Percentiles rank a stretch among this genome's conserved stretches.
Conservation (phyloP, 2,888 invertebrate genomes). For the Cybosia mesomella region DNA sequence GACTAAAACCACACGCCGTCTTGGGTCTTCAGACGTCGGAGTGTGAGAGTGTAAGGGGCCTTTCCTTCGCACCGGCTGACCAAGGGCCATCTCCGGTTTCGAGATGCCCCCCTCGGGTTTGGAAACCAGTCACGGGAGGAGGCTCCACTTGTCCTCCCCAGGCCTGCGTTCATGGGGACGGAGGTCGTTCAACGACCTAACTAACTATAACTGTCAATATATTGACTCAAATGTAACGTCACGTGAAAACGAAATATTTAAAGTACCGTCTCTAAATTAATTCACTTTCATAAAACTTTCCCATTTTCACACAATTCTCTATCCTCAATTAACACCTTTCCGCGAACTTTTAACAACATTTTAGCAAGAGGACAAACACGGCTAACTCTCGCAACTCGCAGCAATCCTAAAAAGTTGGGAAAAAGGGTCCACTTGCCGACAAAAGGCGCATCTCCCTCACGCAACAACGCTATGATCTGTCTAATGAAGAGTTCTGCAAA, state of each 20-base stretch:
- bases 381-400: constrained; percentile 47
- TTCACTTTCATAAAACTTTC: background rate
- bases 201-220: too few species aligned
- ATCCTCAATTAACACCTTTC: constrained; percentile 18
- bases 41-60: too few species aligned
- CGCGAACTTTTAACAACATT: constrained; percentile 32
- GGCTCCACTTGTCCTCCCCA: too few species aligned
- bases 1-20: too few species aligned
- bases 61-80: too few species aligned
- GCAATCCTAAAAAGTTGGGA: constrained; percentile 53
- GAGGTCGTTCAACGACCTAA: too few species aligned
- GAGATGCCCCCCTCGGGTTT: too few species aligned
- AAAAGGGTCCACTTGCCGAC: constrained; percentile 68
- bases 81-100: too few species aligned
- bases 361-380: constrained; percentile 19
- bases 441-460: constrained; percentile 68
- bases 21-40: too few species aligned
- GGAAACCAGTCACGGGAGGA: too few species aligned
- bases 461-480: constrained; percentile 81
- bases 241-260: too few species aligned
- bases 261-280: background rate
- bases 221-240: background rate
- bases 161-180: too few species aligned
- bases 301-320: background rate
- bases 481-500: constrained; percentile 85